Percentiles rank a stretch among this genome's conserved stretches.
Conservation (phyloP, 92 coral and sea anemone genomes). For the Porites cylindrica region DNA sequence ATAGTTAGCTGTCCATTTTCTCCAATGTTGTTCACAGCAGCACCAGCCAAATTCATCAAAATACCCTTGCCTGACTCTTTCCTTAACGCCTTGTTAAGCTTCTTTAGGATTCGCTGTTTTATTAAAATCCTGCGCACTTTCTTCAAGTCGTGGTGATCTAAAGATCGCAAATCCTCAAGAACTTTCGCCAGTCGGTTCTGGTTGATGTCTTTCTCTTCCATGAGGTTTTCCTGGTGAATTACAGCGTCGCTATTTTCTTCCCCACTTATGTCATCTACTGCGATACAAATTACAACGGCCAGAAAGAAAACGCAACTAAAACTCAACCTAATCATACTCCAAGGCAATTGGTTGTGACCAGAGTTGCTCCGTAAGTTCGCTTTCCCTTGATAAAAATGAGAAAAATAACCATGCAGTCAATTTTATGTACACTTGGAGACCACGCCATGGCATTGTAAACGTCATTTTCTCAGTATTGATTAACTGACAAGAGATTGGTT, state of each 20-base stretch:
- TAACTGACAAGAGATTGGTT: background rate
- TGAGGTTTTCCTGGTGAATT: background rate
- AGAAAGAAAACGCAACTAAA: conserved; percentile 4
- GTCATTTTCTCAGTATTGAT: background rate
- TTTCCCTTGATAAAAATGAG: background rate
- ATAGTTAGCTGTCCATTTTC: background rate
- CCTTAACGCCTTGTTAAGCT: conserved; percentile 7
- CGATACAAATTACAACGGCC: background rate
- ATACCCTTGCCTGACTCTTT: background rate
- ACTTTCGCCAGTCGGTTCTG: background rate
- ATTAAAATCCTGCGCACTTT: conserved; percentile 10
- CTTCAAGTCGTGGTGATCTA: background rate
- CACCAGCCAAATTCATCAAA: background rate
- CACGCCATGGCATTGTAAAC: background rate
- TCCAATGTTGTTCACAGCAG: background rate
- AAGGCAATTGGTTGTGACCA: background rate
- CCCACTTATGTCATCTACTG: background rate
- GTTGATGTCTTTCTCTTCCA: background rate
- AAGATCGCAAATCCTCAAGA: background rate
- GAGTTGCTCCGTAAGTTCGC: background rate
- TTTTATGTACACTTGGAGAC: background rate
- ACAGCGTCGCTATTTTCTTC: background rate
- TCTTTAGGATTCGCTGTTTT: background rate
- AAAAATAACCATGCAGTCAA: background rate
- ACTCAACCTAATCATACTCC: background rate